Percentiles rank a stretch among this genome's conserved stretches.
Conservation (phyloP, 2,113 vertebrate species). For the Cinclus mexicanus region DNA sequence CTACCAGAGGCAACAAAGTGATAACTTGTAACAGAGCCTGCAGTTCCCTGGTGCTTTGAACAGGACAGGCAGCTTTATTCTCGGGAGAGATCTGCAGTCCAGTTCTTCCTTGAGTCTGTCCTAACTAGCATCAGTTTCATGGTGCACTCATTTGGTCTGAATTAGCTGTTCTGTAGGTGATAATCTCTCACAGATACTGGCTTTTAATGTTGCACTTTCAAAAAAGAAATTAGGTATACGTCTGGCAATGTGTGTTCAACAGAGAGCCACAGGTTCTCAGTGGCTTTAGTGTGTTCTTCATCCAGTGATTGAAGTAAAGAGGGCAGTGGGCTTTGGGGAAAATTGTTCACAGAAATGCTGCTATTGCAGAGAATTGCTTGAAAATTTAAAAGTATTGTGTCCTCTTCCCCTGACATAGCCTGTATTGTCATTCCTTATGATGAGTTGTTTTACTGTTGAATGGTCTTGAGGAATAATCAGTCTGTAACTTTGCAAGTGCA, state of each 20-base stretch:
- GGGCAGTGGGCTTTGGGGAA: neutral
- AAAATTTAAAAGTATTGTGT: neutral
- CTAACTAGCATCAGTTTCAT: neutral
- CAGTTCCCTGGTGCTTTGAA: neutral
- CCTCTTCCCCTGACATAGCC: neutral
- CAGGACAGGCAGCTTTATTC: neutral
- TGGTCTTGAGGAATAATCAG: neutral
- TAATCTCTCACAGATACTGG: neutral
- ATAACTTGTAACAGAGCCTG: neutral
- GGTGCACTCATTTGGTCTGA: neutral
- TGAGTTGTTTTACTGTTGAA: neutral
- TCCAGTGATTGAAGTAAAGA: neutral
- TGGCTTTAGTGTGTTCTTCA: neutral
- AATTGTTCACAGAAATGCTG: neutral
- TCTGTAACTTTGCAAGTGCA: neutral
- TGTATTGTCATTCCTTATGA: neutral
- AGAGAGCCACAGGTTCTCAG: neutral
- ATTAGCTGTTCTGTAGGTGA: constrained; percentile 2
- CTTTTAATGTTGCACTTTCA: neutral
- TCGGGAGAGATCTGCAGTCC: neutral
- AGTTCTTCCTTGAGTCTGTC: neutral
- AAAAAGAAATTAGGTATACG: neutral
- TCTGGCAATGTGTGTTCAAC: neutral
- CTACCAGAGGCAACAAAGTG: neutral
- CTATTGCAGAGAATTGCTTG: neutral